phyloP scores from a whole-genome alignment of 2,113 vertebrate species.

The Athene cunicularia region DNA sequence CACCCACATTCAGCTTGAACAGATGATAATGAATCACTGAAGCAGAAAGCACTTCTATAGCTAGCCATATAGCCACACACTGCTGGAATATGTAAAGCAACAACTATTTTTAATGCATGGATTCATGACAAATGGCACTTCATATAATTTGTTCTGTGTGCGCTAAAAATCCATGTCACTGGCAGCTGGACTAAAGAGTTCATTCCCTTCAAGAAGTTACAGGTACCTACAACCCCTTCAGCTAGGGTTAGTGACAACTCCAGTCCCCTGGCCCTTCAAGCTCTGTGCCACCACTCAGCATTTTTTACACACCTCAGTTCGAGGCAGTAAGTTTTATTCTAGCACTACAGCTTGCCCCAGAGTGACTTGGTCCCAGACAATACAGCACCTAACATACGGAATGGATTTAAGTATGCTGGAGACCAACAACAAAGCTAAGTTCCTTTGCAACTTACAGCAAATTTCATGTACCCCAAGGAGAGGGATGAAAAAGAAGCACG shows the following conservation, averaged over 20 bases:
- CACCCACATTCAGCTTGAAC: rapidly evolving
- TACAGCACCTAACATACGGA: not conserved
- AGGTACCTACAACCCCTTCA: not conserved
- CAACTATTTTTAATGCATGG: not conserved
- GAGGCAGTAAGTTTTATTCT: not conserved
- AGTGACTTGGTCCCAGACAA: not conserved
- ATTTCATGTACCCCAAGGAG: rapidly evolving
- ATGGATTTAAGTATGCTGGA: not conserved
- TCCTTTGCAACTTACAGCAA: not conserved
- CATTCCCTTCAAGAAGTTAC: not conserved
- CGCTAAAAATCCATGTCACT: rapidly evolving
- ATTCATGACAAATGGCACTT: not conserved
- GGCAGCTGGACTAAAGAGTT: not conserved
- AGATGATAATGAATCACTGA: not conserved
- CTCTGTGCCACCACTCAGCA: not conserved
- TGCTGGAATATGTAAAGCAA: not conserved
- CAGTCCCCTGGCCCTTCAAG: not conserved
- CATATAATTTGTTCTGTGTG: not conserved
- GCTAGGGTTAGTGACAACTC: not conserved
- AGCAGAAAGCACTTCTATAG: not conserved
- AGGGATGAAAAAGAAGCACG: not conserved
- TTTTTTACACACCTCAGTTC: not conserved
- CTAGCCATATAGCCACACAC: not conserved
- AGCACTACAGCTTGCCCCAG: not conserved
- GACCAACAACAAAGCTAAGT: not conserved